Base-by-base conservation (phyloP, 2,113 vertebrate species). In the Charadrius vociferus region DNA sequence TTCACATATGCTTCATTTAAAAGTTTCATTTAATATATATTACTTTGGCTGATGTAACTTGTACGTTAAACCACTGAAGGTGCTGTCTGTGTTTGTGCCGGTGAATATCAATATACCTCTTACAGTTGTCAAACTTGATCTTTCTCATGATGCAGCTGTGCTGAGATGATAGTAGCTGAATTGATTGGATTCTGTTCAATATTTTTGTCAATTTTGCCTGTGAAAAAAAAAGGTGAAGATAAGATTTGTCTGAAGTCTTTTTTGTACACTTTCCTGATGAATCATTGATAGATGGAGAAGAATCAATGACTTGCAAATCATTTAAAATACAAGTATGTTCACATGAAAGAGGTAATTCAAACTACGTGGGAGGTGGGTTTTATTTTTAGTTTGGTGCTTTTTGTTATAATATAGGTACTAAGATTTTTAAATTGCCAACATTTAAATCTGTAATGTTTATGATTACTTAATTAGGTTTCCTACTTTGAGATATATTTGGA, bases 401-500 rank as follows among this genome's bases (percentile, higher is more conserved):
- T 80, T n/a, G 36, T 82, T 86, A 70, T 71, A 90, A 24, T 56
- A 7, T 0, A 37, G 36, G 32, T 68, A 7, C 24, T 26, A 50
- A 18, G 52, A 23, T 18, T 71, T 85, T 18, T 18, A 45, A 90
- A 81, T 61, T 12, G 10, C 52, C 67, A 14, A 1, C 4, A 4
- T 74, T 83, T 78, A 21, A 74, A 50, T 41, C 37, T 26, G 53
- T 88, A 5, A 70, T 82, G 23, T 94, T 78, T 87, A 78, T 66
- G 85, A 58, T 98, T 90, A 41, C 97, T 94, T 88, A 36, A 86
- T 94, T 74, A 99, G 99, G 99, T 99, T 74, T 99, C 99, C 91
- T 99, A 99, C 98, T 99, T 99, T 98, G 99, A 99, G 98, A 99
- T 99, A 89, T 99, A 99, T 97, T 94, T 99, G 98, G 99, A 99